Conservation (phyloP, 2,113 vertebrate genomes). For the Mobula hypostoma region DNA sequence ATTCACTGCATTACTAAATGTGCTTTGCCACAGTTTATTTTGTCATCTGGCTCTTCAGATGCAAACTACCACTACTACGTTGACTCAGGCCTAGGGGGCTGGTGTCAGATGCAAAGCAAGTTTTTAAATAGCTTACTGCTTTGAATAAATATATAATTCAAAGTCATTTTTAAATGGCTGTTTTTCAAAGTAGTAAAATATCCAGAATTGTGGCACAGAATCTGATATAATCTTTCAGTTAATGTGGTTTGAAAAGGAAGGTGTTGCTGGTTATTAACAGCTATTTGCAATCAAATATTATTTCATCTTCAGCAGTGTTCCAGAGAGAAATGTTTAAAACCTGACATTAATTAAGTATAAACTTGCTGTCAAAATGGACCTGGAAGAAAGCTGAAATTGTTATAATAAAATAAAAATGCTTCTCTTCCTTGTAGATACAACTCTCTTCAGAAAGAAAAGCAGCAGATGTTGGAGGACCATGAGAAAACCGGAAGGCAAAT, state of each 20-base stretch:
- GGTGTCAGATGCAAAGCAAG: not conserved
- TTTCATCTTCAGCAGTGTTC: not conserved
- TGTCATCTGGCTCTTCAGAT: not conserved
- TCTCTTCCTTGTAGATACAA: constrained; percentile 50
- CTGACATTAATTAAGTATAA: not conserved
- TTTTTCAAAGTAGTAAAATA: not conserved
- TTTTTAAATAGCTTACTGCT: not conserved
- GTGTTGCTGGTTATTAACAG: not conserved
- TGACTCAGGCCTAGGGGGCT: no score
- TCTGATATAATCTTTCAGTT: not conserved
- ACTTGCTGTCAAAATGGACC: not conserved
- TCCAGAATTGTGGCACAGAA: not conserved
- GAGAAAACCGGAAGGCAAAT: constrained; percentile 63
- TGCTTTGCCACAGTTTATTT: not conserved
- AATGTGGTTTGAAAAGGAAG: not conserved
- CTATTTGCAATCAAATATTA: not conserved
- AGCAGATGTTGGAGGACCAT: constrained; percentile 56
- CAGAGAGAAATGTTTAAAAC: not conserved
- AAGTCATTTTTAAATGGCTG: not conserved
- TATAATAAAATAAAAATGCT: not conserved
- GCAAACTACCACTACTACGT: not conserved
- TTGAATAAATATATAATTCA: not conserved
- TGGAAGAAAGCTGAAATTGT: not conserved
- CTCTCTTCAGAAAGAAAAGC: constrained; percentile 68
- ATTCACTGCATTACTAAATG: not conserved